Conservation (phyloP, 2,888 invertebrate species). For the Pyralis farinalis region DNA sequence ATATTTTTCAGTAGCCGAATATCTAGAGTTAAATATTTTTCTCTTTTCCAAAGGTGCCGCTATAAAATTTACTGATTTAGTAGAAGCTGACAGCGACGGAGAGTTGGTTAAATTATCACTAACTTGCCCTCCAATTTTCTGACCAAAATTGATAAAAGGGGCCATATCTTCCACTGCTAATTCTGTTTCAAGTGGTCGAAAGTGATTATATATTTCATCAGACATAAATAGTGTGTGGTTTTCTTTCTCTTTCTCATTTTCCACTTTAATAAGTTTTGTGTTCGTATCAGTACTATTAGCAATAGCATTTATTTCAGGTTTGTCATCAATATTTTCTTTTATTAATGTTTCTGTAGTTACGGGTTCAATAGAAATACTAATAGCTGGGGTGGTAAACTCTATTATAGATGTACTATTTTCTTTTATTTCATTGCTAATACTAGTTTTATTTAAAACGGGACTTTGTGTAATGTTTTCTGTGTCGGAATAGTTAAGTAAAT, state of each 20-base stretch:
- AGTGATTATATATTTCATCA: constrained; percentile 83
- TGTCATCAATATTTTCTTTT: constrained; percentile 42
- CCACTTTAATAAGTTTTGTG: constrained; percentile 47
- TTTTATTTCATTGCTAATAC: constrained; percentile 35
- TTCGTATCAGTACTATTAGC: constrained; percentile 56
- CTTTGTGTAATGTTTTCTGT: constrained; percentile 60
- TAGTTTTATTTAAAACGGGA: constrained; percentile 43
- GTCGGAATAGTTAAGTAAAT: constrained; percentile 73
- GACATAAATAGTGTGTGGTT: constrained; percentile 82
- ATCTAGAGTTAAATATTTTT: constrained; percentile 62
- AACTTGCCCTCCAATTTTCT: constrained; percentile 74
- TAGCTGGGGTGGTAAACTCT: constrained; percentile 32
- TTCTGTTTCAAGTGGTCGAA: constrained; percentile 82
- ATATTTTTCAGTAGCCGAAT: constrained; percentile 72
- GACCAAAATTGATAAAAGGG: constrained; percentile 86
- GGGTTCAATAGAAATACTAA: constrained; percentile 29
- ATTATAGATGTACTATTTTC: constrained; percentile 31
- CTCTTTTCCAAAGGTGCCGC: constrained; percentile 61
- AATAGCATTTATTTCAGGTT: constrained; percentile 48
- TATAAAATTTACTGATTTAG: constrained; percentile 70
- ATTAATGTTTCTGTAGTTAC: constrained; percentile 26
- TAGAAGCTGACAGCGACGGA: constrained; percentile 70
- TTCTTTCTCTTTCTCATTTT: constrained; percentile 60
- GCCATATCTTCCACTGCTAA: constrained; percentile 84
- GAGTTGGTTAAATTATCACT: constrained; percentile 69